Evolutionary conservation across 2,113 vertebrate species (phyloP).

Genomic region (Seriola aureovittata): DNA sequence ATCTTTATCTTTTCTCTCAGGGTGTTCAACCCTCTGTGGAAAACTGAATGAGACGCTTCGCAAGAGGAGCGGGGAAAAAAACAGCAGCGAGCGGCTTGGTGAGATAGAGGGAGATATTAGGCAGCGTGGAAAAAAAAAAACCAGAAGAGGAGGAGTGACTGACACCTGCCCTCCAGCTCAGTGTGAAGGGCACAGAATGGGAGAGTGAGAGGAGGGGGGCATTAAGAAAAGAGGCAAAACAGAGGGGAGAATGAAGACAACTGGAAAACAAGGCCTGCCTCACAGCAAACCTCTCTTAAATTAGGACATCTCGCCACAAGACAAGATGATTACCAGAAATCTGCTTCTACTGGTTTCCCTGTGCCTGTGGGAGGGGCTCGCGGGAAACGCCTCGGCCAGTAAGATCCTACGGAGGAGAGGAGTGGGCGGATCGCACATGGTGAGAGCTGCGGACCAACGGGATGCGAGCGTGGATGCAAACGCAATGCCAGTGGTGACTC

Average conservation of each 20-base stretch:
- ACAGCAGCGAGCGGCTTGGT: slow-evolving; percentile 45
- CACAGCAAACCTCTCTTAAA: slow-evolving; percentile 73
- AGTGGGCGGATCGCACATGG: slow-evolving; percentile 55
- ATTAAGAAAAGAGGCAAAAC: slow-evolving; percentile 44
- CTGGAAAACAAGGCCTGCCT: slow-evolving; percentile 79
- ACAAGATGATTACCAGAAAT: slow-evolving; percentile 81
- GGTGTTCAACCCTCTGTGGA: slow-evolving; percentile 74
- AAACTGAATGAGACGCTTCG: slow-evolving; percentile 77
- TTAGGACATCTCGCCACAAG: slow-evolving; percentile 72
- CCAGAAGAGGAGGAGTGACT: slow-evolving; percentile 62
- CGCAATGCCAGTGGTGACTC: slow-evolving; percentile 71
- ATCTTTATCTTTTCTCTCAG: slow-evolving; percentile 85
- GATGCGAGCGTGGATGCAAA: slow-evolving; percentile 74
- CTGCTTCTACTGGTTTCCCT: slow-evolving; percentile 78
- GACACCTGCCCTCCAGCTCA: slow-evolving; percentile 75
- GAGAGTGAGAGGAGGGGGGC: slow-evolving; percentile 66
- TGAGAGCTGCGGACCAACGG: slow-evolving; percentile 72
- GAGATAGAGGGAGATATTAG: slow-evolving; percentile 73
- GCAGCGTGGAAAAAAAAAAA: slow-evolving; percentile 16
- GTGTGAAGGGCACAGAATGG: slow-evolving; percentile 71
- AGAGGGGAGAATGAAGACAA: slow-evolving; percentile 83
- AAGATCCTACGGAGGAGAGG: slow-evolving; percentile 81
- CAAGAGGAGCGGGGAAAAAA: slow-evolving; percentile 53
- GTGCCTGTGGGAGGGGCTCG: slow-evolving; percentile 77
- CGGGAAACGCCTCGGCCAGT: slow-evolving; percentile 40